Percentiles rank a stretch among this genome's conserved stretches.
These are phyloP conservation scores for Rhynchotus rufescens DNA, from an alignment of 2,797 vertebrate species.

Conservation along the genomic window DNA sequence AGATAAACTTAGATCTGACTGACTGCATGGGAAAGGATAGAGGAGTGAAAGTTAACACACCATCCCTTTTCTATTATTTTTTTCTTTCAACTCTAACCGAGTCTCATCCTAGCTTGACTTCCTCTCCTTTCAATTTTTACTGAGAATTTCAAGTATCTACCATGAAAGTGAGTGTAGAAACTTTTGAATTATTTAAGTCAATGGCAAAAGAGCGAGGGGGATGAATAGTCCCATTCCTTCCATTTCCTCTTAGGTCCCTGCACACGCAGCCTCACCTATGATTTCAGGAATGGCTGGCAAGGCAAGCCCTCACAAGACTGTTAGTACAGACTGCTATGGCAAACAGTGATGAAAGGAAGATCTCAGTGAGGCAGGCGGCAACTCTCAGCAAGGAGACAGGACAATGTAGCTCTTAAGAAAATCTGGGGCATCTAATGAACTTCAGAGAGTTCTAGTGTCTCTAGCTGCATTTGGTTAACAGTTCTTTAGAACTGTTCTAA, in stretches of 20 bases:
- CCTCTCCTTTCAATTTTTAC: not conserved
- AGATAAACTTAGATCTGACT: not conserved
- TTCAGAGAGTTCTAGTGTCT: not conserved
- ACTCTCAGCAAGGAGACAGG: not conserved
- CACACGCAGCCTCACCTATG: not conserved
- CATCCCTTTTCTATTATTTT: not conserved
- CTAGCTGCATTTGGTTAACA: rapidly evolving
- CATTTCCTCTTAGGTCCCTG: not conserved
- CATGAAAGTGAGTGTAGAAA: not conserved
- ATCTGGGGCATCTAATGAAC: not conserved
- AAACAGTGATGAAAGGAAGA: not conserved
- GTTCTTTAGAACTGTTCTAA: too few species aligned
- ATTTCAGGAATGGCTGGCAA: not conserved
- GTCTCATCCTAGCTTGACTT: not conserved
- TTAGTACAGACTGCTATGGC: not conserved
- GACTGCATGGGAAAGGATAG: not conserved
- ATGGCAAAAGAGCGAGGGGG: not conserved
- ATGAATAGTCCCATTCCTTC: not conserved
- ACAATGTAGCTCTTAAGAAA: not conserved
- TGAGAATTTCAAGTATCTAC: not conserved
- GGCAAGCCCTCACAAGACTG: not conserved
- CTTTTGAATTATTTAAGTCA: not conserved
- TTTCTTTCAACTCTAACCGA: not conserved
- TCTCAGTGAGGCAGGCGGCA: not conserved
- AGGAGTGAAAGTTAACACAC: not conserved